Evolutionary conservation across 2,888 invertebrate species (phyloP).

Genomic region (Eucera pruinosa): DNA sequence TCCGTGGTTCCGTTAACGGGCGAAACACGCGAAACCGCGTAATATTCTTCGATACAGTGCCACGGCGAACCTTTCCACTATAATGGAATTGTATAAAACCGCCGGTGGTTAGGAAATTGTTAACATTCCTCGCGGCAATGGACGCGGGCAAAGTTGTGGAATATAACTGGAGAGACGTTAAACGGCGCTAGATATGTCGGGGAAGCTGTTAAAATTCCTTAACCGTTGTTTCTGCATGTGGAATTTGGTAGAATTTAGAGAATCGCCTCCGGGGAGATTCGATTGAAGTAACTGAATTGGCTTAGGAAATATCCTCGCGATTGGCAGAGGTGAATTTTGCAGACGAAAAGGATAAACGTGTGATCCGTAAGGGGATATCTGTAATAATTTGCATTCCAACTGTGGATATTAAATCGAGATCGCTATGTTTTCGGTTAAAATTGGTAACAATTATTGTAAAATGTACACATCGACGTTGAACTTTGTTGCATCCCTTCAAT

Average conservation of each 20-base stretch:
- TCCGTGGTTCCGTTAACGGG: background rate
- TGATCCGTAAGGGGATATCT: too few species aligned
- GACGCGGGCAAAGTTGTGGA: too few species aligned
- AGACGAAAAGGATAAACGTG: too few species aligned
- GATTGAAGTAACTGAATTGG: too few species aligned
- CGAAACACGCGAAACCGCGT: background rate
- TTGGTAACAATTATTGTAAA: too few species aligned
- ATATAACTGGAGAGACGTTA: background rate
- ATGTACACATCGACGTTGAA: too few species aligned
- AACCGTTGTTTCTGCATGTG: background rate
- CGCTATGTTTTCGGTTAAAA: too few species aligned
- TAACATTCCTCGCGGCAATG: slow-evolving; percentile 4
- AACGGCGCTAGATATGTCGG: slow-evolving; percentile 1
- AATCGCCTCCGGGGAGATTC: background rate
- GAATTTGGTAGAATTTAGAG: background rate
- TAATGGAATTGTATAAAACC: slow-evolving; percentile 9
- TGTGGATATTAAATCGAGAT: too few species aligned
- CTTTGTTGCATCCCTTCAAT: too few species aligned
- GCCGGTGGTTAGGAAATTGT: background rate
- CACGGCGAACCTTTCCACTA: background rate
- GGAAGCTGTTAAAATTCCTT: slow-evolving; percentile 11
- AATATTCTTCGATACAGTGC: slow-evolving; percentile 2
- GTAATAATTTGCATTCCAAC: too few species aligned
- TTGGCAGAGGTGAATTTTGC: too few species aligned
- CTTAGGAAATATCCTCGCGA: too few species aligned